A percentile compares a stretch with the other conserved stretches of the same genome.
These are phyloP conservation scores for Trypoxylon attenuatum DNA, from an alignment of 2,888 invertebrate genomes.

Conservation along the genomic window DNA sequence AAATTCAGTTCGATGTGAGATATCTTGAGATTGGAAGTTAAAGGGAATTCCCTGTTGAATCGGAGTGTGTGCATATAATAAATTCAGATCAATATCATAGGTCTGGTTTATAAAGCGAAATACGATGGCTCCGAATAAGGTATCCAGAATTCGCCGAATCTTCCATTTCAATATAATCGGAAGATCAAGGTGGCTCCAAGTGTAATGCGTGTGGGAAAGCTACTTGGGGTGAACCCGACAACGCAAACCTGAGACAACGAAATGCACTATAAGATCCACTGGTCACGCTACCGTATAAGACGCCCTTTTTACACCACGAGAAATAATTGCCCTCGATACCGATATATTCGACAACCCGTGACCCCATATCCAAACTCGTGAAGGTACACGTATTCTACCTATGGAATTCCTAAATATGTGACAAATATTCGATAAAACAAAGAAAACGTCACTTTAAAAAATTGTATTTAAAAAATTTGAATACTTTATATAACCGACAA, in stretches of 20 bases:
- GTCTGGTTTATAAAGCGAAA: not conserved
- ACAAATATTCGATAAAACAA: not conserved
- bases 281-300: constrained; percentile 38
- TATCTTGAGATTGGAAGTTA: too few relatives aligned
- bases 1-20: too few relatives aligned
- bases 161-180: constrained; percentile 6
- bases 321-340: constrained; percentile 39
- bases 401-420: too few relatives aligned
- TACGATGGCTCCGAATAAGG: not conserved
- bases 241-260: constrained; percentile 12
- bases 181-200: not conserved
- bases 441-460: too few relatives aligned
- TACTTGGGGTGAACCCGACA: not conserved
- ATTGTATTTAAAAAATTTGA: too few relatives aligned
- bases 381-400: not conserved
- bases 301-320: constrained; percentile 35
- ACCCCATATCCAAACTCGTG: constrained; percentile 14
- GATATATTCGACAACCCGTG: constrained; percentile 5
- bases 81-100: constrained; percentile 10
- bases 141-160: constrained; percentile 2
- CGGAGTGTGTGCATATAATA: too few relatives aligned
- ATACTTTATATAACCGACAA: too few relatives aligned
- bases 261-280: constrained; percentile 32
- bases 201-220: constrained; percentile 13
- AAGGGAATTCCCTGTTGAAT: too few relatives aligned